Evolutionary conservation across 2,797 vertebrate genomes (phyloP), one percentile per base, ranked within the genome.

Genomic region (Mormyrops attenuatus): DNA sequence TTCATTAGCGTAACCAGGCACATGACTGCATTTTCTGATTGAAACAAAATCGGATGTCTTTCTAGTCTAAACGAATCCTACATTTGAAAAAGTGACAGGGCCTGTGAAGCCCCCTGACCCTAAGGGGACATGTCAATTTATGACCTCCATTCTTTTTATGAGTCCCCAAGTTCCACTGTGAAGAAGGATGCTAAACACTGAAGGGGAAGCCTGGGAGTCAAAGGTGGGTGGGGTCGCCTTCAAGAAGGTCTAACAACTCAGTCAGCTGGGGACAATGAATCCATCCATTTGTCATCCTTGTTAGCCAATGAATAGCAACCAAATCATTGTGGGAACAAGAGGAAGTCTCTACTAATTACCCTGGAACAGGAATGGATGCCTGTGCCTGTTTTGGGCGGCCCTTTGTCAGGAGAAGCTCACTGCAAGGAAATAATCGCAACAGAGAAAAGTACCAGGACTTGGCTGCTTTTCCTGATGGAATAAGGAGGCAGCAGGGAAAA

Each of bases 151-250:
- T 66, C 22, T 63, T 3, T 89, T 63, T 11, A 13, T 50, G 88
- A 85, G 55, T 41, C 38, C 11, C 80, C 22, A 63, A 80, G 17
- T 20, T 63, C 13, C 88, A 49, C 38, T 49, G 49, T n/a, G 17
- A 52, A 88, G 22, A 69, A 26, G 30, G 44, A 69, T 7, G 11
- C 87, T 52, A 26, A 73, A n/a, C n/a, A 15, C 1, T 52, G 52
- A 60, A 85, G 38, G 89, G 89, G 57, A 73, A 34, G 26, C 2
- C 84, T 91, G 91, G 90, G 87, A 91, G 91, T 90, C 6, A 38
- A 87, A 88, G 92, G 91, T 91, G 92, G 92, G 93, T 93, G 92
- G 55, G 9, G 91, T 90, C 92, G 91, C 88, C 90, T 90, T 94
- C 94, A 94, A 93, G 93, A 90, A 90, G 90, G 91, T 30, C 88